These are phyloP conservation scores for Spodoptera exigua DNA, from an alignment of 2,888 invertebrate genomes.

Conservation along the genomic window DNA sequence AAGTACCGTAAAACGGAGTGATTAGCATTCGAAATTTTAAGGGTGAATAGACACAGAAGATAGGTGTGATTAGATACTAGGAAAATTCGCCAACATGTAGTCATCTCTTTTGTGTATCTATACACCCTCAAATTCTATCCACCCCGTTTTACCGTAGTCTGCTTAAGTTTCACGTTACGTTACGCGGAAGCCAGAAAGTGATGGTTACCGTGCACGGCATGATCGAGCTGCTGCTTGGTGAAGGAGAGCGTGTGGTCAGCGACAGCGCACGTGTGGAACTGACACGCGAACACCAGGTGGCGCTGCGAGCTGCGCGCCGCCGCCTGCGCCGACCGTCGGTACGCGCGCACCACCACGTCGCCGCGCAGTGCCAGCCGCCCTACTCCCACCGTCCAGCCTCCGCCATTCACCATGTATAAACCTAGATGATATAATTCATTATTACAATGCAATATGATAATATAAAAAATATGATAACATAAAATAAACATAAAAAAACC, in stretches of 20 bases:
- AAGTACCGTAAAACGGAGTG: no score
- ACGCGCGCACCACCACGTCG: conserved; percentile 97
- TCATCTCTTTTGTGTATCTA: no score
- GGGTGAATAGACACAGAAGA: no score
- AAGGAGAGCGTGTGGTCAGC: conserved; percentile 95
- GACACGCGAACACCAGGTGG: conserved; percentile 95
- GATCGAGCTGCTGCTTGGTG: conserved; percentile 95
- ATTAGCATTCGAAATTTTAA: no score
- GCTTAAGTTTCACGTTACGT: not conserved
- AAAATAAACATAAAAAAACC: no score
- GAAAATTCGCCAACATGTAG: no score
- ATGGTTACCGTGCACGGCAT: conserved; percentile 93
- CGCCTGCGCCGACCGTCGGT: conserved; percentile 90
- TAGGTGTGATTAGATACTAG: no score
- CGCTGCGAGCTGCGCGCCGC: conserved; percentile 82
- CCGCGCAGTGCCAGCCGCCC: conserved; percentile 93
- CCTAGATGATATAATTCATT: conserved; percentile 75
- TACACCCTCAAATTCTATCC: no score
- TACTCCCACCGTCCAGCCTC: conserved; percentile 91
- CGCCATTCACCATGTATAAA: conserved; percentile 92
- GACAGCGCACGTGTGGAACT: conserved; percentile 98
- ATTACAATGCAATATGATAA: not conserved
- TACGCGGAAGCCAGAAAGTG: conserved; percentile 12
- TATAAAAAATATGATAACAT: not conserved
- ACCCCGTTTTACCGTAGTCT: no score